Base-by-base conservation (phyloP, 2,888 invertebrate species). In the Apodemia duryi region DNA sequence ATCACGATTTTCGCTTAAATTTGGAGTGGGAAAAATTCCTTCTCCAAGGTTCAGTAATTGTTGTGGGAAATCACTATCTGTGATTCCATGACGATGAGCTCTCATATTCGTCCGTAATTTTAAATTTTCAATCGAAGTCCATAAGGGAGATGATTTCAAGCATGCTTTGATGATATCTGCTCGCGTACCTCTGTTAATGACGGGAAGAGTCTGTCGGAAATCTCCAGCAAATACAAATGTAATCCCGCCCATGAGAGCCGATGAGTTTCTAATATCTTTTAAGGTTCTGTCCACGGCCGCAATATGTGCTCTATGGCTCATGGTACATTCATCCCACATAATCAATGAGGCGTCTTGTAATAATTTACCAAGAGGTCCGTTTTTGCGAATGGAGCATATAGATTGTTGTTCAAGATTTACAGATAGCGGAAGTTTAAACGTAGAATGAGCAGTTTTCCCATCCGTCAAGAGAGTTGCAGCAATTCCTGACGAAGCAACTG, bases 121-220 rank as follows among this genome's bases (percentile, higher is more conserved):
- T 54, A 60, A 43, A 28, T 43, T 62, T 61, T 70, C 62, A 57
- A 74, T 69, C 1, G 68, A 65, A 10, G 61, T 49, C 70, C 62
- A 62, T 43, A 62, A 64, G 11, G 7, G 2, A 62, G 73, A 74
- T n/a, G 70, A 68, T 66, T 74, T 73, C 43, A 73, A 62, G 67
- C 72, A 72, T 1, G 73, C 72, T 57, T 73, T 73, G 57, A 72
- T 70, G 61, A 38, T 73, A 67, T 75, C 73, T 67, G 69, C 72
- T 7, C 68, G 51, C 0, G 72, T 73, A 38, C 65, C 70, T 51
- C 65, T 69, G 4, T 57, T 41, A 29, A 67, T 68, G 3, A 72
- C 69, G 0, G 72, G 71, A 1, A 72, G 63, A 0, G 66, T 72
- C 54, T 72, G 72, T 32, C 72, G 29, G 54, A 74, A 74, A 62